phyloP scores from a whole-genome alignment of 1,140 invertebrate genomes.

The Propsilocerus akamusi region DNA sequence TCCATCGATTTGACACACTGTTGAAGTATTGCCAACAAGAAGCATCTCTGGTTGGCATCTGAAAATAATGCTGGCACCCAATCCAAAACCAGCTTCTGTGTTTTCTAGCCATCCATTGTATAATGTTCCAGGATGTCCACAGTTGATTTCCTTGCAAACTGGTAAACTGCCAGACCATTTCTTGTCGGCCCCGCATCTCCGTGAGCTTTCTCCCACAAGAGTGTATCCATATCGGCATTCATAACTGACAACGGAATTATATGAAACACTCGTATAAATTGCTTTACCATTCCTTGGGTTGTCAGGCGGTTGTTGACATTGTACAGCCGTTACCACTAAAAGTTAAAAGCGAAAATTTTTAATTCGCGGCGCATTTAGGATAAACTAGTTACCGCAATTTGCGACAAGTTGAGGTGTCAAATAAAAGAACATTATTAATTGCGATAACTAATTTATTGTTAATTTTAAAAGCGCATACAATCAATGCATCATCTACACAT shows the following conservation, averaged over 20 bases:
- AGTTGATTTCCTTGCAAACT: slow-evolving; percentile 89
- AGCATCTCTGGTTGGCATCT: slow-evolving; percentile 85
- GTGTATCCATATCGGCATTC: slow-evolving; percentile 85
- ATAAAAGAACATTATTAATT: neutral
- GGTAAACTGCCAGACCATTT: slow-evolving; percentile 80
- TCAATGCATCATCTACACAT: slow-evolving; percentile 1
- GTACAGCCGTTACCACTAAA: slow-evolving; percentile 67
- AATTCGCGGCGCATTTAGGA: neutral
- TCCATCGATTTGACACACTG: slow-evolving; percentile 80
- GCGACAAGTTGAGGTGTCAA: neutral
- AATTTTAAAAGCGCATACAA: neutral
- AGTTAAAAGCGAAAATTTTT: slow-evolving; percentile 12
- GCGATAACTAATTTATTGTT: slow-evolving; percentile 3
- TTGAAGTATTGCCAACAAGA: slow-evolving; percentile 71
- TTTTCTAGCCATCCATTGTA: slow-evolving; percentile 95
- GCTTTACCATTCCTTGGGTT: slow-evolving; percentile 80
- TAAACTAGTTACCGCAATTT: neutral
- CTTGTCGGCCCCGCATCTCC: slow-evolving; percentile 77
- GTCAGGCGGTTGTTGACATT: slow-evolving; percentile 68
- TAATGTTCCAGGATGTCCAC: slow-evolving; percentile 70
- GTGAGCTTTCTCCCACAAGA: slow-evolving; percentile 67
- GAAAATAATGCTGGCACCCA: slow-evolving; percentile 84
- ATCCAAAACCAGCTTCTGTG: slow-evolving; percentile 66
- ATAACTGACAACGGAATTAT: slow-evolving; percentile 84
- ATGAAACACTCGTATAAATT: slow-evolving; percentile 79